Conservation (phyloP, 2,113 vertebrate genomes). For the Piaya cayana region DNA sequence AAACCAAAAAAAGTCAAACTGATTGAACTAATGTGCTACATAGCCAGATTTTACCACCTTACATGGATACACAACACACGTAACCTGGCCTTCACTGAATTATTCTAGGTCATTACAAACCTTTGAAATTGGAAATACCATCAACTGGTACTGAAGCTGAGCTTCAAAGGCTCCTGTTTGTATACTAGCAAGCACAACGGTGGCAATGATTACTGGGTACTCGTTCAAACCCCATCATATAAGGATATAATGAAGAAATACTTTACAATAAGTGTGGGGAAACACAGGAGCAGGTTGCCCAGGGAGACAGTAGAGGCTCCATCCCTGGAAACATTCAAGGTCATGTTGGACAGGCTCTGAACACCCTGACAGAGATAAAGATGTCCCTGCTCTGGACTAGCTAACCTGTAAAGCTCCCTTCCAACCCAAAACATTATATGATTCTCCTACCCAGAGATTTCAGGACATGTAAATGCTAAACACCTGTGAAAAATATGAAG, state of each 20-base stretch:
- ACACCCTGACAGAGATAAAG: too few species aligned
- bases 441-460: not conserved
- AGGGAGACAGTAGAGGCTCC: too few species aligned
- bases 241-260: too few species aligned
- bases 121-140: not conserved
- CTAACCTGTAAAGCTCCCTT: too few species aligned
- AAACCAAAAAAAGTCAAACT: not conserved
- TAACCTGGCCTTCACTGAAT: not conserved
- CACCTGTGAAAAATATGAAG: not conserved
- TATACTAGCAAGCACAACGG: not conserved
- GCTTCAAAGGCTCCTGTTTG: not conserved
- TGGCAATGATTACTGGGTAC: not conserved
- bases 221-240: not conserved
- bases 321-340: too few species aligned
- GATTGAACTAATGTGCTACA: not conserved
- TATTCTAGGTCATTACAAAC: not conserved
- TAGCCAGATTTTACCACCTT: not conserved
- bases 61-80: fast-evolving
- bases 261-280: too few species aligned
- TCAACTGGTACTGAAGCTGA: not conserved
- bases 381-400: too few species aligned
- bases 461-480: not conserved
- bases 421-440: too few species aligned
- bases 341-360: too few species aligned
- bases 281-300: too few species aligned